These are phyloP conservation scores for Nothobranchius furzeri DNA, from an alignment of 2,113 vertebrate genomes.

Conservation along the genomic window DNA sequence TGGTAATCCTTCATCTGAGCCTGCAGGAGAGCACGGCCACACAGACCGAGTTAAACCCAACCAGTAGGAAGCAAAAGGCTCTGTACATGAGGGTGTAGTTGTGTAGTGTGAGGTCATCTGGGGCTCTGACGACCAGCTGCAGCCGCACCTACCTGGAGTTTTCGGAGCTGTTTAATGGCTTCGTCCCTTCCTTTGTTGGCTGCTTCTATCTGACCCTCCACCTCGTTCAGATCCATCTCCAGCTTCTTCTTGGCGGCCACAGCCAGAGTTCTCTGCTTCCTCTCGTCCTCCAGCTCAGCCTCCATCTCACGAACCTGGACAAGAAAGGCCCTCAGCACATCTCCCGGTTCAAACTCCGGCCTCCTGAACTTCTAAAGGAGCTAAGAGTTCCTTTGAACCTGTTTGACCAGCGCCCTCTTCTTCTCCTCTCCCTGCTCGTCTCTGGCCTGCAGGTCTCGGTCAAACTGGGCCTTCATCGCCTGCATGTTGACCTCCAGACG, in stretches of 20 bases:
- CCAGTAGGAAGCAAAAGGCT: no score
- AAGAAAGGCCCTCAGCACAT: background rate
- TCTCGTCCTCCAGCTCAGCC: conserved; percentile 94
- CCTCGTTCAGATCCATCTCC: conserved; percentile 95
- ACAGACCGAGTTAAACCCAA: background rate
- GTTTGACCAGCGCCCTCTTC: conserved; percentile 92
- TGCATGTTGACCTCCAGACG: conserved; percentile 99
- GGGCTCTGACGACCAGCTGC: no score
- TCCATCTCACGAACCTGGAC: conserved; percentile 93
- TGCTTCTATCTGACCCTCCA: conserved; percentile 93
- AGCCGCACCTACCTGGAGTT: conserved; percentile 85
- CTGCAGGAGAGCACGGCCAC: conserved; percentile 61
- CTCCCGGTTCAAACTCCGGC: background rate
- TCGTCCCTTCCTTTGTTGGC: conserved; percentile 95
- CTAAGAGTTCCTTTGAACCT: conserved; percentile 73
- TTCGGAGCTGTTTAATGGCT: conserved; percentile 94
- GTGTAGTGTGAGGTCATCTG: no score
- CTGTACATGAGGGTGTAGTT: no score
- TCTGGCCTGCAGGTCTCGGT: conserved; percentile 88
- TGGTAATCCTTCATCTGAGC: conserved; percentile 98
- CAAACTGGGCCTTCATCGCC: conserved; percentile 98
- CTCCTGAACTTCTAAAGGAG: background rate
- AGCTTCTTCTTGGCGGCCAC: conserved; percentile 94
- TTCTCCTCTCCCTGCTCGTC: conserved; percentile 98
- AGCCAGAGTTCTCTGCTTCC: conserved; percentile 92